Percentiles rank a stretch among this genome's conserved stretches.
These are phyloP conservation scores for Mylabris phalerata DNA, from an alignment of 1,140 invertebrate genomes.

Conservation along the genomic window DNA sequence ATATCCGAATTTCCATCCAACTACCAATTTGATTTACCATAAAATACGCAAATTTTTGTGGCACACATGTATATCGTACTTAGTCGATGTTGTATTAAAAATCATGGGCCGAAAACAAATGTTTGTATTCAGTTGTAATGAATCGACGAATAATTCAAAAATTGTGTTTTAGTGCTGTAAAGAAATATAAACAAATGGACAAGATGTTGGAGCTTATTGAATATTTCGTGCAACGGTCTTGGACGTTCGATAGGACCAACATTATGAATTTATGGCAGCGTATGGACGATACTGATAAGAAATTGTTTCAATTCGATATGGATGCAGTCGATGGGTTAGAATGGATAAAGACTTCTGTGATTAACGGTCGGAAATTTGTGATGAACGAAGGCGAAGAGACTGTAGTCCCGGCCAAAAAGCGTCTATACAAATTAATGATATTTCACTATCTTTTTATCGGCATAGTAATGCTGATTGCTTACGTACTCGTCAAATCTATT, in stretches of 20 bases:
- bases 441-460: background rate
- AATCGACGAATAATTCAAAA: too few relatives aligned
- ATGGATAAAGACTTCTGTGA: background rate
- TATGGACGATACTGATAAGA: background rate
- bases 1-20: too few relatives aligned
- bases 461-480: background rate
- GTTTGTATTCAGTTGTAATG: too few relatives aligned
- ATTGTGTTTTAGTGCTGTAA: too few relatives aligned
- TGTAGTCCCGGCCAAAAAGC: too few relatives aligned
- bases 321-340: background rate
- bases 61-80: too few relatives aligned
- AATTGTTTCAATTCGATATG: constrained; percentile 5
- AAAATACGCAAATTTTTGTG: too few relatives aligned
- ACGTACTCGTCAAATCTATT: background rate
- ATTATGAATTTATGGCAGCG: background rate
- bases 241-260: background rate
- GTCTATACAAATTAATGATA: background rate
- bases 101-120: too few relatives aligned
- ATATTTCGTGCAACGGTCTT: background rate
- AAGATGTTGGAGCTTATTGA: background rate
- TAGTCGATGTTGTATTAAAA: too few relatives aligned
- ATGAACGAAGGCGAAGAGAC: constrained; percentile 1
- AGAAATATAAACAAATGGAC: background rate
- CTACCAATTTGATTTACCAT: too few relatives aligned
- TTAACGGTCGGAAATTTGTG: background rate